A percentile compares a stretch with the other conserved stretches of the same genome.
These are phyloP conservation scores for Diploptera punctata DNA, from an alignment of 2,888 invertebrate species.

Conservation along the genomic window DNA sequence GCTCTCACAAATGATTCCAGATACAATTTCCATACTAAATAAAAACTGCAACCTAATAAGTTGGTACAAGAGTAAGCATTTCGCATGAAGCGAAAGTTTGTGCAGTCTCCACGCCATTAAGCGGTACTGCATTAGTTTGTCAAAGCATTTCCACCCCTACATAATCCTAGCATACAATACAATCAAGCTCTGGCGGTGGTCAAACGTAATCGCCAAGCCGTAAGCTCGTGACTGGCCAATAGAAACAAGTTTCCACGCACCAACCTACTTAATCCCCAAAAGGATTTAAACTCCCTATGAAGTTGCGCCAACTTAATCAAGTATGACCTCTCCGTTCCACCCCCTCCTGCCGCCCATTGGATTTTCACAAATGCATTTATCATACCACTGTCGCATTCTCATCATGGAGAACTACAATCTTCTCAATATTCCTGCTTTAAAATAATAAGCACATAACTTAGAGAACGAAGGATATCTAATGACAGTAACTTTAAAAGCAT, in stretches of 20 bases:
- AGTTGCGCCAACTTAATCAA: conserved; percentile 30
- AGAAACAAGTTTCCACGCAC: conserved; percentile 27
- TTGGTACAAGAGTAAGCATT: too few species aligned
- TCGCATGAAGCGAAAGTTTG: too few species aligned
- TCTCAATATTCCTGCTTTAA: too few species aligned
- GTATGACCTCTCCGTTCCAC: background rate
- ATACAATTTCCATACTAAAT: too few species aligned
- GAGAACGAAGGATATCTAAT: too few species aligned
- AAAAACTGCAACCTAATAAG: too few species aligned
- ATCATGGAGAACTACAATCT: too few species aligned
- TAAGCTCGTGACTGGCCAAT: conserved; percentile 14
- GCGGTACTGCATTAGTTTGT: background rate
- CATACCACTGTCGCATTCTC: background rate
- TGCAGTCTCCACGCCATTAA: background rate
- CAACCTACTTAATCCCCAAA: conserved; percentile 30
- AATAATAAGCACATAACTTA: too few species aligned
- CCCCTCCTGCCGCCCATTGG: too few species aligned
- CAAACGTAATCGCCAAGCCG: conserved; percentile 11
- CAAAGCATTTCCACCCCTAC: conserved; percentile 8
- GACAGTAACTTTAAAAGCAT: too few species aligned
- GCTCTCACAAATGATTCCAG: too few species aligned
- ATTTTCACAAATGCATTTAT: conserved; percentile 16
- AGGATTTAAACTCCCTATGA: conserved; percentile 33
- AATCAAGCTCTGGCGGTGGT: conserved; percentile 3
- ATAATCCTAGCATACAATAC: conserved; percentile 9